These are phyloP conservation scores for Campylomormyrus numenius DNA, from an alignment of 2,113 vertebrate genomes.

Conservation along the genomic window DNA sequence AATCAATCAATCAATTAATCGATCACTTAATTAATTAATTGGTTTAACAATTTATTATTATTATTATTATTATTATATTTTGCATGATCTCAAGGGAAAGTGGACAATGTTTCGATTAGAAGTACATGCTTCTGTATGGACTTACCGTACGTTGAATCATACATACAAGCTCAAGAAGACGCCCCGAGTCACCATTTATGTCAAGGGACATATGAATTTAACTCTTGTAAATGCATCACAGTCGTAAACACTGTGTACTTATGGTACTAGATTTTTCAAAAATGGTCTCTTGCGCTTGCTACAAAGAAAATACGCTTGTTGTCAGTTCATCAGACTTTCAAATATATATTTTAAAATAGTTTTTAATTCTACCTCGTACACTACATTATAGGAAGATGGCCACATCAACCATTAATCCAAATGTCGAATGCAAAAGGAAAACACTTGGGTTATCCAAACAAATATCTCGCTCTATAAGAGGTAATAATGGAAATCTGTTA, in stretches of 20 bases:
- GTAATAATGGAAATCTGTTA: not conserved
- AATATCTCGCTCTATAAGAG: not conserved
- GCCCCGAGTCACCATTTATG: not conserved
- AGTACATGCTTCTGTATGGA: not conserved
- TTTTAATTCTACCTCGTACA: not conserved
- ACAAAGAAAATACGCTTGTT: not conserved
- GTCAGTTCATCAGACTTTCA: not conserved
- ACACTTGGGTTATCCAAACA: not conserved
- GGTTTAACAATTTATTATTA: not conserved
- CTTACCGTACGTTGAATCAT: not conserved
- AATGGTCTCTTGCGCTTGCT: not conserved
- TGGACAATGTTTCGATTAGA: not conserved
- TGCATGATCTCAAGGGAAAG: not conserved
- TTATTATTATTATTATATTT: not conserved
- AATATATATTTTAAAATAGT: not conserved
- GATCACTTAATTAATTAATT: not conserved
- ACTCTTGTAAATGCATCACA: not conserved
- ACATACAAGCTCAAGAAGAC: not conserved
- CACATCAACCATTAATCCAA: not conserved
- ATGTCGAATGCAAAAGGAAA: not conserved
- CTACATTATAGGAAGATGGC: not conserved
- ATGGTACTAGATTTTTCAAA: not conserved
- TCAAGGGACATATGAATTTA: not conserved
- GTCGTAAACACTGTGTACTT: not conserved
- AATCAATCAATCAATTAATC: not conserved